A percentile compares a stretch with the other conserved stretches of the same genome.
Evolutionary conservation across 1,140 invertebrate genomes (phyloP).

Genomic region (Aphelinus certus): DNA sequence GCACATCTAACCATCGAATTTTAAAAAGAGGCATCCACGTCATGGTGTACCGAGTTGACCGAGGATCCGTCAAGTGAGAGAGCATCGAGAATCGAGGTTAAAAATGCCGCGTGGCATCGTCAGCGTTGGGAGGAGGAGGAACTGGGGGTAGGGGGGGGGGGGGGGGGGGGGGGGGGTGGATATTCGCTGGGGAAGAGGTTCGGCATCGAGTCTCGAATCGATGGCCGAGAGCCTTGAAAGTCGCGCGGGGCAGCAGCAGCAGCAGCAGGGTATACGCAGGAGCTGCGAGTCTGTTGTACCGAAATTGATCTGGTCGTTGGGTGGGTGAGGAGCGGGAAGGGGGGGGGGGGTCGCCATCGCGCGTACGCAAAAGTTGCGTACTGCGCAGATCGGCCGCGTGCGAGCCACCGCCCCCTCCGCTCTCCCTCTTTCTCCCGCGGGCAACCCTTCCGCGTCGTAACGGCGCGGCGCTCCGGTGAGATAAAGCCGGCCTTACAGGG

Average conservation of each 20-base stretch:
- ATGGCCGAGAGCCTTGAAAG: slow-evolving; percentile 59
- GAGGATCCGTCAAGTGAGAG: neutral
- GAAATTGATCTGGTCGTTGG: slow-evolving; percentile 56
- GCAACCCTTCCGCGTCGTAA: slow-evolving; percentile 51
- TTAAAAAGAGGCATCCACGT: no score
- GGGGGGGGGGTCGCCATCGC: slow-evolving; percentile 57
- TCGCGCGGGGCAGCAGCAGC: slow-evolving; percentile 50
- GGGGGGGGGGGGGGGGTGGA: no score
- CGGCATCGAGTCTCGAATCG: slow-evolving; percentile 43
- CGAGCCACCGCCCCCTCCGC: neutral
- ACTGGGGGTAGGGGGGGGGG: no score
- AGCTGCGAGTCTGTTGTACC: slow-evolving; percentile 55
- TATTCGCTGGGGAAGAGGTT: slow-evolving; percentile 34
- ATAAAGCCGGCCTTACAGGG: slow-evolving; percentile 62
- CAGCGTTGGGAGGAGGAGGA: no score
- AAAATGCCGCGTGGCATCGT: no score
- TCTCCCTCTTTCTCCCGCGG: slow-evolving; percentile 41
- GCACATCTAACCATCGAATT: no score
- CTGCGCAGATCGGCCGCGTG: slow-evolving; percentile 56
- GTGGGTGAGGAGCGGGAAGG: no score
- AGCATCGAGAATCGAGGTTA: neutral
- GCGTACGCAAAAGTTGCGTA: slow-evolving; percentile 61
- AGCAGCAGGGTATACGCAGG: neutral
- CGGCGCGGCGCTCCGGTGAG: slow-evolving; percentile 33
- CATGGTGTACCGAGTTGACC: no score